Percentiles rank a stretch among this genome's conserved stretches.
phyloP scores from a whole-genome alignment of 2,113 vertebrate species.

The Ahaetulla prasina region DNA sequence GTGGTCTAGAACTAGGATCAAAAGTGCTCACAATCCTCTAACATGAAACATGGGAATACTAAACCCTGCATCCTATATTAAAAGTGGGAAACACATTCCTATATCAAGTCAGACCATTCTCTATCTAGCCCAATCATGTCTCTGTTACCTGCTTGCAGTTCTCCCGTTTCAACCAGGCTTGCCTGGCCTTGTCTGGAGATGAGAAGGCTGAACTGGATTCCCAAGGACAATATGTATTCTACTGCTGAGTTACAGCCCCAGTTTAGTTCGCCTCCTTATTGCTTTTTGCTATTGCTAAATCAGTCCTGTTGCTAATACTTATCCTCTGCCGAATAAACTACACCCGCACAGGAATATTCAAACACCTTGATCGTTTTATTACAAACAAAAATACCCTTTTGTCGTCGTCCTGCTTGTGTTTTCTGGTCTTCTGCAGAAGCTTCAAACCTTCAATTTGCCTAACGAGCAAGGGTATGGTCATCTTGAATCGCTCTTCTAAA shows the following conservation, averaged over 20 bases:
- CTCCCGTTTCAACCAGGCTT: not conserved
- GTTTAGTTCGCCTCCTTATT: not conserved
- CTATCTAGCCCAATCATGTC: not conserved
- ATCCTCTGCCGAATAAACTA: not conserved
- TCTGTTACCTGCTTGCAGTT: no score
- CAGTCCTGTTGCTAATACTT: rapidly evolving
- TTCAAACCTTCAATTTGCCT: constrained; percentile 93
- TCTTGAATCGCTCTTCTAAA: constrained; percentile 90
- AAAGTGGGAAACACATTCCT: not conserved
- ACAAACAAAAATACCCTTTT: constrained; percentile 75
- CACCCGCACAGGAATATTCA: not conserved
- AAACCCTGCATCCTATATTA: not conserved
- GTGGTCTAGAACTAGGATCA: not conserved
- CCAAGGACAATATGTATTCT: not conserved
- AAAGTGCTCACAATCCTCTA: not conserved
- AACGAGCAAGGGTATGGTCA: constrained; percentile 87
- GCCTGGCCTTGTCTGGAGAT: not conserved
- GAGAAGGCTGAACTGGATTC: not conserved
- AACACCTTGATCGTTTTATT: not conserved
- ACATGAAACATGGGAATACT: not conserved
- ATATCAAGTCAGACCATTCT: not conserved
- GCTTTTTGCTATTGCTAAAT: not conserved
- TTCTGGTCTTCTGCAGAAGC: constrained; percentile 89
- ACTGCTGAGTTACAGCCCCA: not conserved
- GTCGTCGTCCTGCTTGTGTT: constrained; percentile 80